These are phyloP conservation scores for Enteromius unitaeniatus DNA, from an alignment of 2,797 vertebrate species.

Conservation along the genomic window DNA sequence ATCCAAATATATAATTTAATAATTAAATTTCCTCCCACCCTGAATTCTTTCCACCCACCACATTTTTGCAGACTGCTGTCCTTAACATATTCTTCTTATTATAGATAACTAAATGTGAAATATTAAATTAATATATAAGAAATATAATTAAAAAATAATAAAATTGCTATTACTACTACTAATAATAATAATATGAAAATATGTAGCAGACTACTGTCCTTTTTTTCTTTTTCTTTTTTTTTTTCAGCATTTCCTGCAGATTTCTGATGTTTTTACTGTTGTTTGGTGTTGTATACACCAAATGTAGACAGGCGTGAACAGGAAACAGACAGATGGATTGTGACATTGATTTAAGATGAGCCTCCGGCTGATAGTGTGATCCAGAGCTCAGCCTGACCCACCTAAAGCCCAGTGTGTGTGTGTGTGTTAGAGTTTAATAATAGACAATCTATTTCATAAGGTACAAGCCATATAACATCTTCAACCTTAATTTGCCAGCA, in stretches of 20 bases:
- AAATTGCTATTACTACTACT: no score
- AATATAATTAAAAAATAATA: no score
- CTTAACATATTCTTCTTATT: no score
- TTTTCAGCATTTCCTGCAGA: not conserved
- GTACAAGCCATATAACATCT: not conserved
- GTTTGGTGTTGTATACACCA: not conserved
- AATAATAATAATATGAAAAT: no score
- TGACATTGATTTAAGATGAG: conserved; percentile 17
- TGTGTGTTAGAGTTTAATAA: conserved; percentile 2
- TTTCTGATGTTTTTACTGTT: not conserved
- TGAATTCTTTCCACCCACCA: no score
- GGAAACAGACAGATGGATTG: not conserved
- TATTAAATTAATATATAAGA: no score
- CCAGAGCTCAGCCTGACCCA: not conserved
- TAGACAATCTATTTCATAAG: not conserved
- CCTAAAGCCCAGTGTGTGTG: not conserved
- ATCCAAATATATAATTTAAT: no score
- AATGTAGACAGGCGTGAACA: not conserved
- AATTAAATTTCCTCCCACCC: no score
- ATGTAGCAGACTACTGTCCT: no score
- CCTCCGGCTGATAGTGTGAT: not conserved
- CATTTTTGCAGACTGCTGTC: no score
- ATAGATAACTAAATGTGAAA: no score
- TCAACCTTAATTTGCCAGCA: not conserved
- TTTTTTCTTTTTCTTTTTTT: no score